phyloP scores from a whole-genome alignment of 2,113 vertebrate species.

The Chunga burmeisteri region DNA sequence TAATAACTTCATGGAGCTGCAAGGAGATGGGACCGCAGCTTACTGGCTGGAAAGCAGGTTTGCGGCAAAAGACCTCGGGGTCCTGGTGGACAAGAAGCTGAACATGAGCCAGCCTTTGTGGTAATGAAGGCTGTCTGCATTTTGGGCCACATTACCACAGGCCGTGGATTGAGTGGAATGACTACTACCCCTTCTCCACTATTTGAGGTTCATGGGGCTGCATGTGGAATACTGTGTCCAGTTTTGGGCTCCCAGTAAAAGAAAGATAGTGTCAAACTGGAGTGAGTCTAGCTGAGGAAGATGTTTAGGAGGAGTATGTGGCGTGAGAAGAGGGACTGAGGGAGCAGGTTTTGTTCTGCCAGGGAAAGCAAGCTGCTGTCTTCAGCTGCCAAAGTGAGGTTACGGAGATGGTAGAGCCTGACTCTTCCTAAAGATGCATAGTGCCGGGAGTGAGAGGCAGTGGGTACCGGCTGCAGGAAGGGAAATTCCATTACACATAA shows the following conservation, averaged over 20 bases:
- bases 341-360: not conserved
- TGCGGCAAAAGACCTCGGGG: not conserved
- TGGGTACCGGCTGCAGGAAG: not conserved
- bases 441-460: not conserved
- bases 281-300: not conserved
- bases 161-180: not conserved
- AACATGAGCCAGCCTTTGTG: not conserved
- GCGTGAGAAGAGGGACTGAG: not conserved
- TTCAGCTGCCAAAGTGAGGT: not conserved
- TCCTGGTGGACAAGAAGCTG: not conserved
- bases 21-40: not conserved
- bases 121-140: not conserved
- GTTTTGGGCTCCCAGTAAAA: not conserved
- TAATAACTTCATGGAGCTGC: not conserved
- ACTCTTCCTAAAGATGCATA: not conserved
- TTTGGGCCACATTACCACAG: not conserved
- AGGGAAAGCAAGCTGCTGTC: not conserved
- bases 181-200: not conserved
- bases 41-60: not conserved
- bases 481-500: not conserved
- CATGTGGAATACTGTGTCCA: not conserved
- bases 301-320: not conserved
- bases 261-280: not conserved
- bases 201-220: not conserved
- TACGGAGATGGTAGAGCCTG: not conserved